Conservation (phyloP, 2,797 vertebrate genomes). For the Eulemur rubriventer region DNA sequence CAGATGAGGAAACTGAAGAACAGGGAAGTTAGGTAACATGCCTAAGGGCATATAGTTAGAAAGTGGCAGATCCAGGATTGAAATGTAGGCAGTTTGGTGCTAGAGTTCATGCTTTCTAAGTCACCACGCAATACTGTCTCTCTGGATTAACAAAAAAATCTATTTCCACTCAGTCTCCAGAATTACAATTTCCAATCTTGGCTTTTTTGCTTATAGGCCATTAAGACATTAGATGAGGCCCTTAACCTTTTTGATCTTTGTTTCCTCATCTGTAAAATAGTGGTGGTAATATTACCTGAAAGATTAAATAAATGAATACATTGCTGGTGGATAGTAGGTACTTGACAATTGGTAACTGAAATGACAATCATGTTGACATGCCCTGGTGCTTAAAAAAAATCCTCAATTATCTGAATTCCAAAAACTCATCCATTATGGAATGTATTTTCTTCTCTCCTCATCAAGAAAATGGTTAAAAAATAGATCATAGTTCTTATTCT, state of each 20-base stretch:
- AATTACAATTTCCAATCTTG: background rate
- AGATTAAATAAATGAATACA: background rate
- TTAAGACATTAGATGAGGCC: background rate
- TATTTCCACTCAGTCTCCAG: background rate
- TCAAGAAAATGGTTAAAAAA: conserved; percentile 12
- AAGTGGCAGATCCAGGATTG: background rate
- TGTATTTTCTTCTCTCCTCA: background rate
- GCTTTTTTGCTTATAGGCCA: background rate
- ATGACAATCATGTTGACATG: background rate
- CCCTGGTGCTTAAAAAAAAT: background rate
- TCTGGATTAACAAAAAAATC: background rate
- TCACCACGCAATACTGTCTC: background rate
- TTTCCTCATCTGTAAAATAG: background rate
- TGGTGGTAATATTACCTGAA: background rate
- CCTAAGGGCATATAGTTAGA: background rate
- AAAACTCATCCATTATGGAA: background rate
- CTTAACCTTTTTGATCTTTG: conserved; percentile 1
- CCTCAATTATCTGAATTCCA: background rate
- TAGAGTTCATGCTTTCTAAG: background rate
- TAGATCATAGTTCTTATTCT: background rate
- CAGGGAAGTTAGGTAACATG: background rate
- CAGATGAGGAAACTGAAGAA: background rate
- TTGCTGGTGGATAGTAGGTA: background rate
- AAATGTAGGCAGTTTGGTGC: too few species aligned
- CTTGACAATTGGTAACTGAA: background rate